Evolutionary conservation across 1,140 invertebrate genomes (phyloP).

Genomic region (Leptonema lineaticorne): DNA sequence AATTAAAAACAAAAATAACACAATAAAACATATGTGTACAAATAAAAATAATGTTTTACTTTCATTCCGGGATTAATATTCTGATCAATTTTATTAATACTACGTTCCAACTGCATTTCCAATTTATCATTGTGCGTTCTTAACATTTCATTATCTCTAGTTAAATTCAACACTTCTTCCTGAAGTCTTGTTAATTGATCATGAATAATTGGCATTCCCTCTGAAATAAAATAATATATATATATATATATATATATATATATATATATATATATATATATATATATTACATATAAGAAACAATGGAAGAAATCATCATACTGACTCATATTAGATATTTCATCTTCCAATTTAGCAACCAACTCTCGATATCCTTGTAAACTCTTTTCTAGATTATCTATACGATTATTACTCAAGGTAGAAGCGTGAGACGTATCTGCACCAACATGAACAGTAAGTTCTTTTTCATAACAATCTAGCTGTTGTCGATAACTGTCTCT

Average conservation of each 20-base stretch:
- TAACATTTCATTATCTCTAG: slow-evolving; percentile 59
- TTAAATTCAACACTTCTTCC: slow-evolving; percentile 55
- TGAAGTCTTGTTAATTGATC: slow-evolving; percentile 51
- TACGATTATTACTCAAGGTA: slow-evolving; percentile 54
- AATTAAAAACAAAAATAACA: background rate
- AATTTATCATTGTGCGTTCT: slow-evolving; percentile 63
- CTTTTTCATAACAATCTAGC: slow-evolving; percentile 80
- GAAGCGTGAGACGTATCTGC: slow-evolving; percentile 47
- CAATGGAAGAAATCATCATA: background rate
- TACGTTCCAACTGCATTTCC: slow-evolving; percentile 65
- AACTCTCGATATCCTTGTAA: slow-evolving; percentile 69
- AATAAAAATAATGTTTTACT: background rate
- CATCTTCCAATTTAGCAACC: slow-evolving; percentile 65
- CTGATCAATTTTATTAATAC: slow-evolving; percentile 44
- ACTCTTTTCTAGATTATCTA: slow-evolving; percentile 66
- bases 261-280: background rate
- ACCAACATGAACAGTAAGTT: slow-evolving; percentile 61
- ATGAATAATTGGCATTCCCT: slow-evolving; percentile 42
- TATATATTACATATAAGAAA: background rate
- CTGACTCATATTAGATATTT: slow-evolving; percentile 52
- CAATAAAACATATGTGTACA: background rate
- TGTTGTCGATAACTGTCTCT: slow-evolving; percentile 75
- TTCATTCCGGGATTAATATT: background rate
- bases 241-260: background rate
- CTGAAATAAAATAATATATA: background rate